Evolutionary conservation across 2,113 vertebrate species (phyloP), one percentile per base, ranked within the genome.

Genomic region (Hemichromis elongatus): DNA sequence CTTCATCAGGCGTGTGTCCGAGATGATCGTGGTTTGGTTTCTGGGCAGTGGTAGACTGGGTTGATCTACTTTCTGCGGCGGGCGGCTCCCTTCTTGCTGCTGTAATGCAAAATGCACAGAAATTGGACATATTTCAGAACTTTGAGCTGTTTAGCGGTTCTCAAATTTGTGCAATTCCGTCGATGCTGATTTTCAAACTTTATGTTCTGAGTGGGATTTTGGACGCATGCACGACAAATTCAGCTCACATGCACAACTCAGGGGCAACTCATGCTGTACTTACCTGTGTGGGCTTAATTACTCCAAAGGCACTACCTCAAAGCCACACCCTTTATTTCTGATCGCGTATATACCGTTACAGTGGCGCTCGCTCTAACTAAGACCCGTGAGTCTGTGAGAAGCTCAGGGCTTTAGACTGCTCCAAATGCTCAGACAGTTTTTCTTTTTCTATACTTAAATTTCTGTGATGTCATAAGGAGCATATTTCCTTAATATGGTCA

Each of bases 51-150:
- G 75, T 28, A 26, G 14, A 40, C 11, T 9, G 12, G 10, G 33
- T 26, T 86, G 21, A 2, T 93, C 93, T 97, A 99, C 97, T 99
- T 99, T 96, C 99, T 99, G 97, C 98, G 98, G 89, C 96, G 98
- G 1, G 97, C 96, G 53, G 96, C 96, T 90, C 96, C 96, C 96
- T 99, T 99, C 97, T 99, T 99, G 98, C 98, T 99, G 96, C 98
- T 99, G 89, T 90, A 95, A 94, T 92, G 9, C 83, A 57, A 47
- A 61, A 77, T 6, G 70, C 81, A 56, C 2, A 81, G 66, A 78
- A 42, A 42, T 5, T 0, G 7, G 33, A 56, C 56, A 61, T 77
- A 79, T 5, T 88, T 95, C 80, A 95, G 89, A 80, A 18, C 2
- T 4, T 10, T 45, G 26, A 28, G 5, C 5, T 66, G 50, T 7